Evolutionary conservation across 2,113 vertebrate genomes (phyloP).

Genomic region (Marcusenius ussheri): DNA sequence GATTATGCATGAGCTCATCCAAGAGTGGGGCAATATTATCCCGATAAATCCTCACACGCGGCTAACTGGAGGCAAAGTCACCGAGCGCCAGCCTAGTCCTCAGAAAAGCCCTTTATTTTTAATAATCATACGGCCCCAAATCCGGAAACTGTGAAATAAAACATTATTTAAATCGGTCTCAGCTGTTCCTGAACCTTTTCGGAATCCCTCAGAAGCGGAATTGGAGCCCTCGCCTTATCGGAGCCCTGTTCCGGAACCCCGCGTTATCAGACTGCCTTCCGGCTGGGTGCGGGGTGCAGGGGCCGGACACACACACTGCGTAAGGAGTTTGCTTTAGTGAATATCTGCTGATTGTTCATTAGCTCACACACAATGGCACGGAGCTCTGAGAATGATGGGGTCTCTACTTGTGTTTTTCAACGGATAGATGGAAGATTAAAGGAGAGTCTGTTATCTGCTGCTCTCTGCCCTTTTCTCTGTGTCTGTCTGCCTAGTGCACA

Average conservation of each 20-base stretch:
- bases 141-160: neutral
- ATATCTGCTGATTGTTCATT: neutral
- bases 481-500: neutral
- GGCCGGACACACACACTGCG: neutral
- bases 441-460: neutral
- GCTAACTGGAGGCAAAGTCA: neutral
- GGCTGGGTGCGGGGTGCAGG: neutral
- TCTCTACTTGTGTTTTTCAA: neutral
- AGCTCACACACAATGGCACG: neutral
- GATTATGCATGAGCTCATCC: slow-evolving; percentile 22
- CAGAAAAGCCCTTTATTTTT: slow-evolving; percentile 5
- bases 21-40: neutral
- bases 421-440: slow-evolving; percentile 1
- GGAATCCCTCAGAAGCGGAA: neutral
- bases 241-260: neutral
- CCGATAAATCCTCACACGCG: slow-evolving; percentile 10
- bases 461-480: neutral
- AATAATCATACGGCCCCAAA: slow-evolving; percentile 1
- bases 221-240: neutral
- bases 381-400: neutral
- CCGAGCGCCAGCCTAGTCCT: neutral
- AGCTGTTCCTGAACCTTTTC: neutral
- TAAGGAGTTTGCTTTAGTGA: neutral
- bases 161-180: neutral
- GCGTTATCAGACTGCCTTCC: neutral